These are phyloP conservation scores for Capreolus pygargus DNA, from an alignment of 2,113 vertebrate species.

Conservation along the genomic window DNA sequence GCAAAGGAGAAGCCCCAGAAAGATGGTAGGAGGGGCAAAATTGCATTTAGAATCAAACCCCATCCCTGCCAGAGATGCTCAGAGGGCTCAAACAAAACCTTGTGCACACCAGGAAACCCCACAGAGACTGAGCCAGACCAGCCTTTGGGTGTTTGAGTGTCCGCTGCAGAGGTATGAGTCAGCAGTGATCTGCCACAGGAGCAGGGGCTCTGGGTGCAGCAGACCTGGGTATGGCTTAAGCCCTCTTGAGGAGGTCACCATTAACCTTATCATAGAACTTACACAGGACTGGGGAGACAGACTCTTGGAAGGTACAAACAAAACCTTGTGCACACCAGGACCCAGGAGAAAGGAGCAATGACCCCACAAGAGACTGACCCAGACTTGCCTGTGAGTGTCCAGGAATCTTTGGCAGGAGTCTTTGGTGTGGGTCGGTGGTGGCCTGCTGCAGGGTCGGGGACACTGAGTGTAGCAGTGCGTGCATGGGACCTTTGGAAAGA, in stretches of 20 bases:
- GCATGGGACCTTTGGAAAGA: not conserved
- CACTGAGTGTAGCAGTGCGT: not conserved
- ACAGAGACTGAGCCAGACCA: too few relatives aligned
- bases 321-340: not conserved
- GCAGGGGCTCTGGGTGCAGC: too few relatives aligned
- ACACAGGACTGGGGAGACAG: not conserved
- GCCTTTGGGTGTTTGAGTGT: too few relatives aligned
- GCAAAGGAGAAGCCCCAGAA: too few relatives aligned
- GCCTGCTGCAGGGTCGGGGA: not conserved
- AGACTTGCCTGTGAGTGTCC: not conserved
- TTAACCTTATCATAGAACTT: not conserved
- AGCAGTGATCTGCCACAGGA: too few relatives aligned
- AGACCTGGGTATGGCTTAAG: too few relatives aligned
- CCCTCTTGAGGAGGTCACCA: not conserved
- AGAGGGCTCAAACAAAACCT: too few relatives aligned
- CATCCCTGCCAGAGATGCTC: too few relatives aligned
- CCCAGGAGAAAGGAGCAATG: not conserved
- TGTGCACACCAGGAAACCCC: too few relatives aligned
- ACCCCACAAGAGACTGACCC: not conserved
- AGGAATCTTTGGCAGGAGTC: not conserved
- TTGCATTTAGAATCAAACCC: too few relatives aligned
- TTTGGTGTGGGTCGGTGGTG: not conserved
- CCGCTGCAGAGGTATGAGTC: too few relatives aligned
- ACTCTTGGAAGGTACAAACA: not conserved
- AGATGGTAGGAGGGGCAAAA: too few relatives aligned